phyloP scores from a whole-genome alignment of 2,888 invertebrate species.

The Conomelus anceps region DNA sequence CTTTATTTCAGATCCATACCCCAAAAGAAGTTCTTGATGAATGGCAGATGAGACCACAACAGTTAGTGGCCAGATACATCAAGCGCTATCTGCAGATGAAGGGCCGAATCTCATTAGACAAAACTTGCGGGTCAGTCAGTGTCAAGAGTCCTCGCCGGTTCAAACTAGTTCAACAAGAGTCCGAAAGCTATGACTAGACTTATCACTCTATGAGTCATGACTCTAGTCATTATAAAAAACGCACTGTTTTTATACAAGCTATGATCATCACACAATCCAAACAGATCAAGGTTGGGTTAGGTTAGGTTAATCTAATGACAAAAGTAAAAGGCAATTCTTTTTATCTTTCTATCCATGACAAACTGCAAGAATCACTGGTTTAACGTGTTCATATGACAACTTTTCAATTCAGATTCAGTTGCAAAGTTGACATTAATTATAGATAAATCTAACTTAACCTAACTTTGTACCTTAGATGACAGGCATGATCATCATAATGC shows the following conservation, averaged over 20 bases:
- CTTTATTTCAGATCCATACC: conserved; percentile 59
- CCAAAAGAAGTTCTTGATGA: conserved; percentile 84
- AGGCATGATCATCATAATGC: not conserved
- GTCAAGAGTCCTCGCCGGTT: conserved; percentile 81
- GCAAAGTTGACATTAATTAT: too few relatives aligned
- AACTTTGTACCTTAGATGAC: not conserved
- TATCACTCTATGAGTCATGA: not conserved
- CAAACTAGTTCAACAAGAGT: conserved; percentile 85
- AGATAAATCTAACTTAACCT: too few relatives aligned
- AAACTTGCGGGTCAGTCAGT: conserved; percentile 57
- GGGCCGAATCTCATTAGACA: conserved; percentile 56
- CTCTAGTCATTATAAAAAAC: not conserved
- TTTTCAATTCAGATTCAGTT: too few relatives aligned
- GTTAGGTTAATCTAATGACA: not conserved
- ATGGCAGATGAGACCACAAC: conserved; percentile 86
- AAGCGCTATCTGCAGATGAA: conserved; percentile 73
- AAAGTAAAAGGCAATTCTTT: too few relatives aligned
- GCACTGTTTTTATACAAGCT: not conserved
- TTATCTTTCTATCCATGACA: too few relatives aligned
- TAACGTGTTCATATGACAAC: too few relatives aligned
- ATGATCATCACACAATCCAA: not conserved
- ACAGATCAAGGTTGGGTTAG: not conserved
- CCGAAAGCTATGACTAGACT: conserved; percentile 76
- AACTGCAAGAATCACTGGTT: not conserved
- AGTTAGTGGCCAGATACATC: conserved; percentile 74